Evolutionary conservation across 2,113 vertebrate species (phyloP), one percentile per base, ranked within the genome.

Genomic region (Entosphenus tridentatus): DNA sequence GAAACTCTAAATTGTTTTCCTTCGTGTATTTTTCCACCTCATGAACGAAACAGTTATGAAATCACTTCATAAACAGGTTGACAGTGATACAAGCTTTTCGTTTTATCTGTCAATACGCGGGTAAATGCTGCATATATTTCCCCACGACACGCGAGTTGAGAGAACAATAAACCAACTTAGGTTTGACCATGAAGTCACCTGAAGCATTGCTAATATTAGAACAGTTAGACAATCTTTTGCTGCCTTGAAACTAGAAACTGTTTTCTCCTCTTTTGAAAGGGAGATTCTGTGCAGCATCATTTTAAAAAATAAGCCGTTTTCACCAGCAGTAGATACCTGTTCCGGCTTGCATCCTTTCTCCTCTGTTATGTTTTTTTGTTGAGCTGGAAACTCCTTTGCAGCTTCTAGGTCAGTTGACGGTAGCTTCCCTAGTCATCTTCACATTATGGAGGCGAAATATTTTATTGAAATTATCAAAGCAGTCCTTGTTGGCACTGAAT

Each of bases 141-240:
- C 70, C 70, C 56, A 16, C 39, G 14, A 57, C 62, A 13, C 14
- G 59, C 54, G 39, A 68, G 59, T 55, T 68, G 2, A 57, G 16
- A 16, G 56, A 71, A 12, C 55, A 21, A 54, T 70, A 70, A n/a
- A 70, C 16, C 10, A 70, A 57, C 56, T 58, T 8, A 10, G 71
- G 68, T 57, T 71, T 59, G 17, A 70, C n/a, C 57, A 57, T 57
- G 12, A 57, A 59, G 57, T 70, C n/a, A 3, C 57, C 18, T 9
- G 67, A 55, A 56, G 68, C 21, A 21, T 70, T 39, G 16, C 67
- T 57, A 17, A 70, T 11, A 70, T 2, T 9, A 71, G 71, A 70
- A 71, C 56, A 13, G 71, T 57, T 13, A 71, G 68, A 6, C 11
- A 21, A 56, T 71, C 71, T 9, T 70, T 71, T 12, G 71, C 55